A percentile compares a stretch with the other conserved stretches of the same genome.
These are phyloP conservation scores for Odocoileus virginianus DNA, from an alignment of 2,113 vertebrate species.

Conservation along the genomic window DNA sequence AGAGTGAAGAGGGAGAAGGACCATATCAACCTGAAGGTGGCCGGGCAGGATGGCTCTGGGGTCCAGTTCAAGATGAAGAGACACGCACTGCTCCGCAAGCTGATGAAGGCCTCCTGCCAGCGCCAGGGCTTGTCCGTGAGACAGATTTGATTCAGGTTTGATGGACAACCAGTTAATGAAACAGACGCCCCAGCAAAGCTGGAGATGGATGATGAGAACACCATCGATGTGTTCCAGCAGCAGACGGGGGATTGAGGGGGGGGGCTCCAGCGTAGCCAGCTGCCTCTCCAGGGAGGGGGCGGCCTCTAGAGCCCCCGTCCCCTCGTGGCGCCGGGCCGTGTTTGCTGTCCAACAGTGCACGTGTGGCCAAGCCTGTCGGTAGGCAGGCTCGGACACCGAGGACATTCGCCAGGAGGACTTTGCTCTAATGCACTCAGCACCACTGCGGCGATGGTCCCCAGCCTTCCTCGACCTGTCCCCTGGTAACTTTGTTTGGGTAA, in stretches of 20 bases:
- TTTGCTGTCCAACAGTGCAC: slow-evolving; percentile 68
- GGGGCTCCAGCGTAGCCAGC: slow-evolving; percentile 82
- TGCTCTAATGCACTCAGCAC: slow-evolving; percentile 57
- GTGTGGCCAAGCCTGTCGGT: slow-evolving; percentile 63
- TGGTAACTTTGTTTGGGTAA: slow-evolving; percentile 58
- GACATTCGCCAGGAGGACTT: slow-evolving; percentile 59
- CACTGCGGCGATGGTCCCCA: fast-evolving
- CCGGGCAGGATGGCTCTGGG: slow-evolving; percentile 91
- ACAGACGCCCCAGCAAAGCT: slow-evolving; percentile 3
- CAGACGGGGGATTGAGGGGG: slow-evolving; percentile 83
- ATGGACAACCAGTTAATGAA: not conserved
- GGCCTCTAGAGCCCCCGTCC: slow-evolving; percentile 22
- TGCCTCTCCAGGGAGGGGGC: not conserved
- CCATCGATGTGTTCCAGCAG: slow-evolving; percentile 28
- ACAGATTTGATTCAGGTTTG: not conserved
- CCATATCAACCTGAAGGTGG: slow-evolving; percentile 94
- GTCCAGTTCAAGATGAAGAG: slow-evolving; percentile 96
- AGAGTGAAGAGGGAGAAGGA: slow-evolving; percentile 93
- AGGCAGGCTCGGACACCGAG: slow-evolving; percentile 43
- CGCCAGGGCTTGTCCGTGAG: slow-evolving; percentile 80
- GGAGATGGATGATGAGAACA: slow-evolving; percentile 71
- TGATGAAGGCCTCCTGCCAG: slow-evolving; percentile 96
- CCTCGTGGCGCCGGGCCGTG: slow-evolving; percentile 35
- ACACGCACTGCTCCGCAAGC: slow-evolving; percentile 92
- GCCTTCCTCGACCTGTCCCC: not conserved